These are phyloP conservation scores for Subacronicta megacephala DNA, from an alignment of 2,888 invertebrate genomes.

Conservation along the genomic window DNA sequence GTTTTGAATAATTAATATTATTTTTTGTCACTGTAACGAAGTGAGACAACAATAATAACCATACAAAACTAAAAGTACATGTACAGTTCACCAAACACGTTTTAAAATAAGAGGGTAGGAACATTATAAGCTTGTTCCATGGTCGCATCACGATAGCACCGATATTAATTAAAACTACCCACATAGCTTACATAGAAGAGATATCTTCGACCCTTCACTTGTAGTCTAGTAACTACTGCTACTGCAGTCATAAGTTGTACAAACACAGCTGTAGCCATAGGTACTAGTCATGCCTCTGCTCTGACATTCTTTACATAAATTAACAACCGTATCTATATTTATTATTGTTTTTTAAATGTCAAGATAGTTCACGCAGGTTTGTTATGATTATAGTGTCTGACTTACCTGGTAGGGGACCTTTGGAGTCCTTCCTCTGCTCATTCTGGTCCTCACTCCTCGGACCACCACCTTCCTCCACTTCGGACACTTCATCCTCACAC, in stretches of 20 bases:
- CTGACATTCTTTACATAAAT: constrained; percentile 58
- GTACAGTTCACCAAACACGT: too few relatives aligned
- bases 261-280: constrained; percentile 30
- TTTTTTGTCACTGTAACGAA: too few relatives aligned
- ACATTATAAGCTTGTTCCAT: not conserved
- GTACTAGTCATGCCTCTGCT: too few relatives aligned
- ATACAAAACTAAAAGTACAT: too few relatives aligned
- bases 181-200: constrained; percentile 22
- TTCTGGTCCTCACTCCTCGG: constrained; percentile 60
- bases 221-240: constrained; percentile 11
- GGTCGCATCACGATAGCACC: constrained; percentile 11
- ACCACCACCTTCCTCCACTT: constrained; percentile 54
- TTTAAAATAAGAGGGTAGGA: too few relatives aligned
- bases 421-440: constrained; percentile 75
- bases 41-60: not conserved
- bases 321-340: constrained; percentile 34
- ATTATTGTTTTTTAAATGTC: constrained; percentile 35
- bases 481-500: constrained; percentile 73
- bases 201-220: constrained; percentile 54
- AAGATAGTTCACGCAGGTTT: constrained; percentile 25
- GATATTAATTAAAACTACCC: constrained; percentile 27
- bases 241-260: constrained; percentile 42
- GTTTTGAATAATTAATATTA: too few relatives aligned
- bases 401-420: constrained; percentile 76
- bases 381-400: constrained; percentile 20